Conservation (phyloP, 2,113 vertebrate genomes). For the Sturnira hondurensis region DNA sequence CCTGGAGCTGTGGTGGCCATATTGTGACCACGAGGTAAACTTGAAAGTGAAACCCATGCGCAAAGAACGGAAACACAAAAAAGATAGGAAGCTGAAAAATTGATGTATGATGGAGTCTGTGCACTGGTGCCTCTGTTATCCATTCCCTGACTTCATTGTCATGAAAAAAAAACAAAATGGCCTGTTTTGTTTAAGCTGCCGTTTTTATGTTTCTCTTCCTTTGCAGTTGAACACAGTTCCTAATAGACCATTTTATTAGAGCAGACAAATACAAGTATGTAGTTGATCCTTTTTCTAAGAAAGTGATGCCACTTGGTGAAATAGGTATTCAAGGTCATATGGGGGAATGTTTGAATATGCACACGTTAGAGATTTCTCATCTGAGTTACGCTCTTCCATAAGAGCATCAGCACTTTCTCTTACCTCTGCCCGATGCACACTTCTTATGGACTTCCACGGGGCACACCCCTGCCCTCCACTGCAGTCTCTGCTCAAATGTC, state of each 20-base stretch:
- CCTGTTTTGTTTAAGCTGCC: neutral
- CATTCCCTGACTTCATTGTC: neutral
- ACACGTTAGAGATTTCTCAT: neutral
- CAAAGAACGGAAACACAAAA: neutral
- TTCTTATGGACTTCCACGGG: neutral
- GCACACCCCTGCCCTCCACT: neutral
- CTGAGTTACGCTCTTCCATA: neutral
- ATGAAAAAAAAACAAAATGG: neutral
- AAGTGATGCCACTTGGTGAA: neutral
- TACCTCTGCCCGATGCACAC: neutral
- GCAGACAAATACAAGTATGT: neutral
- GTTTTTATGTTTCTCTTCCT: neutral
- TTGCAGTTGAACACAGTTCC: neutral
- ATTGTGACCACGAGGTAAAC: neutral
- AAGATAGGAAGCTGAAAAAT: neutral
- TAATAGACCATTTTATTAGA: neutral
- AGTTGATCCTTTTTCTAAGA: slow-evolving; percentile 2
- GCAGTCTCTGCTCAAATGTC: neutral
- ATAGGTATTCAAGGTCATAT: neutral
- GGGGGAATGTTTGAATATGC: neutral
- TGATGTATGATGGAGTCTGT: too few relatives aligned
- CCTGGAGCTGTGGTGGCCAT: neutral
- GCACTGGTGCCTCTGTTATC: neutral
- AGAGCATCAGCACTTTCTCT: neutral
- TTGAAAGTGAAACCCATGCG: neutral